Conservation (phyloP, 2,797 vertebrate genomes). For the Miichthys miiuy region DNA sequence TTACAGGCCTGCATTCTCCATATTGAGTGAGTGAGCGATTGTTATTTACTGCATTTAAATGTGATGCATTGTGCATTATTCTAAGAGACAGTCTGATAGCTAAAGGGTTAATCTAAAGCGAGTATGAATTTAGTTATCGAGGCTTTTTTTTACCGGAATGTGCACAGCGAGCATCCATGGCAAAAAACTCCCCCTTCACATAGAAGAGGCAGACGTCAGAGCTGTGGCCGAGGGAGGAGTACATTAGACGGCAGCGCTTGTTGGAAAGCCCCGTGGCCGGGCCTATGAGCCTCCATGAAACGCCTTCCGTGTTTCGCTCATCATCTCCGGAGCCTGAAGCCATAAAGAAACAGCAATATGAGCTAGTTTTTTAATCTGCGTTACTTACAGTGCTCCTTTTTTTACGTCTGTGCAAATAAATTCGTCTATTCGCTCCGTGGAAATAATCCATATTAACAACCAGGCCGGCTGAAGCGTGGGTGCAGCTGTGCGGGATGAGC, state of each 20-base stretch:
- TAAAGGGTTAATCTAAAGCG: conserved; percentile 9
- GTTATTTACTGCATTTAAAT: neutral
- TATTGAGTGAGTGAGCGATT: neutral
- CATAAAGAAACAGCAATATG: conserved; percentile 61
- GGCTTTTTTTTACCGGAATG: conserved; percentile 79
- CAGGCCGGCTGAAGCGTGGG: neutral
- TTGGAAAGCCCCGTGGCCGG: conserved; percentile 78
- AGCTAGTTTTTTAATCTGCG: conserved; percentile 37
- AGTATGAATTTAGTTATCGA: neutral
- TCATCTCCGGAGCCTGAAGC: conserved; percentile 72
- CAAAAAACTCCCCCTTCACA: conserved; percentile 81
- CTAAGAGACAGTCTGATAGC: neutral
- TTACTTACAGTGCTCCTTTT: conserved; percentile 16
- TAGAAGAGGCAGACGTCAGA: conserved; percentile 84
- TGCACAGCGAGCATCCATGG: conserved; percentile 86
- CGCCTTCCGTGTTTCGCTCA: conserved; percentile 50
- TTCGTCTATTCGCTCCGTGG: conserved; percentile 19
- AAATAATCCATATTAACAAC: conserved; percentile 47
- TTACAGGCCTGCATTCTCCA: neutral
- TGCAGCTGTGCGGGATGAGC: conserved; percentile 22
- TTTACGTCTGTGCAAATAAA: conserved; percentile 30
- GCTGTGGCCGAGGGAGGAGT: conserved; percentile 77
- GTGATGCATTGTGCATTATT: neutral
- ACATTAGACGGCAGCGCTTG: conserved; percentile 79
- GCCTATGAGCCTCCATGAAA: conserved; percentile 81